Evolutionary conservation across 2,113 vertebrate genomes (phyloP).

Genomic region (Gymnobelideus leadbeateri): DNA sequence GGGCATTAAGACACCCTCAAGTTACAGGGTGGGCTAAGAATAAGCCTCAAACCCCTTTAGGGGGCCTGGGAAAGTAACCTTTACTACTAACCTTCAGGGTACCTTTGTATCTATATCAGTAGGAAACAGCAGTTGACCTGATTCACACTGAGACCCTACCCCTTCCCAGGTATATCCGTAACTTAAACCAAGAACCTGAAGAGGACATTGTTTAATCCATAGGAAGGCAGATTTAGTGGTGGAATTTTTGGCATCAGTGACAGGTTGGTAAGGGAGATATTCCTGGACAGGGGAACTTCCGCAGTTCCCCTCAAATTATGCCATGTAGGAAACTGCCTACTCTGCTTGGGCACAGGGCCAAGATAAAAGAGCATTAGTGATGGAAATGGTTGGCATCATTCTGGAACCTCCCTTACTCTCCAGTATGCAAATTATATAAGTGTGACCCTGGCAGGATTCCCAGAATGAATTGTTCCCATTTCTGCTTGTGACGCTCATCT

Average conservation of each 20-base stretch:
- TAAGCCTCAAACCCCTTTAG: too few relatives aligned
- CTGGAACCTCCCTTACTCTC: background rate
- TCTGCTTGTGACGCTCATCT: background rate
- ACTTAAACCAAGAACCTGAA: background rate
- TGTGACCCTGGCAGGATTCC: background rate
- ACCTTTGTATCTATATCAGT: too few relatives aligned
- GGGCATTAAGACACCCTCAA: too few relatives aligned
- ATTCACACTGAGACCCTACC: background rate
- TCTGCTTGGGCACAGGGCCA: background rate
- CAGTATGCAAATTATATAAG: slow-evolving; percentile 3
- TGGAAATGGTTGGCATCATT: background rate
- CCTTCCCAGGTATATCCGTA: background rate
- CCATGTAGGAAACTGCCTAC: background rate
- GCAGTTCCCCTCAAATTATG: background rate
- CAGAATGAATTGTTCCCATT: background rate
- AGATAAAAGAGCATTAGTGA: background rate
- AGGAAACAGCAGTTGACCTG: background rate
- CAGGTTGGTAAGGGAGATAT: background rate
- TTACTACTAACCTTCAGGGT: too few relatives aligned
- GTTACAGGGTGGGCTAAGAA: too few relatives aligned
- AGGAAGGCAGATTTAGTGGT: background rate
- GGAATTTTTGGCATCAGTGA: background rate
- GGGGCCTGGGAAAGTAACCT: too few relatives aligned
- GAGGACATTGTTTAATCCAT: background rate
- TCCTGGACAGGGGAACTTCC: background rate